Evolutionary conservation across 2,797 vertebrate genomes (phyloP).

Genomic region (Smutsia gigantea): DNA sequence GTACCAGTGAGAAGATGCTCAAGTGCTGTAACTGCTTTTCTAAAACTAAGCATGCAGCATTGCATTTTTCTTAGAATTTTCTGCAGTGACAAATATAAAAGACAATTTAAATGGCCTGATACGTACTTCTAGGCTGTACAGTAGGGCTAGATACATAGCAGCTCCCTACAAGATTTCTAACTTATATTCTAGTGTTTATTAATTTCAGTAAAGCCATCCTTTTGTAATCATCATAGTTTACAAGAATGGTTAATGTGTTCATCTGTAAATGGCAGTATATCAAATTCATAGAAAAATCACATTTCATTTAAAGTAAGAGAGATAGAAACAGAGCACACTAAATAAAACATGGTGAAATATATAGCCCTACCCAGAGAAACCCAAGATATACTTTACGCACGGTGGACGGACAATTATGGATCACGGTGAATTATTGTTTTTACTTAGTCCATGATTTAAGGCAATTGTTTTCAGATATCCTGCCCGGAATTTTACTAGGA

Average conservation of each 20-base stretch:
- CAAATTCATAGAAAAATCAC: constrained; percentile 27
- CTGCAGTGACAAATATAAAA: not conserved
- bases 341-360: not conserved
- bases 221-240: not conserved
- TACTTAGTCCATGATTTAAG: constrained; percentile 77
- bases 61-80: not conserved
- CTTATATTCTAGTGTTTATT: not conserved
- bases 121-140: not conserved
- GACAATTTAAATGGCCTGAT: not conserved
- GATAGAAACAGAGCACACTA: not conserved
- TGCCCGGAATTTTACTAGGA: constrained; percentile 75
- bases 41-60: not conserved
- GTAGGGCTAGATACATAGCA: not conserved
- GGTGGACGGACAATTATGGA: constrained; percentile 63
- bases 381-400: constrained; percentile 58
- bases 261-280: constrained; percentile 35
- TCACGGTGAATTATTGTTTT: constrained; percentile 65
- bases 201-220: not conserved
- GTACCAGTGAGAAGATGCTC: not conserved
- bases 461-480: constrained; percentile 75
- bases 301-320: not conserved
- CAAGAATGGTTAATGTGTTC: not conserved
- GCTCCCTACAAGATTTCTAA: not conserved
- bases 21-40: not conserved
- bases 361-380: not conserved